Evolutionary conservation across 1,140 invertebrate genomes (phyloP).

Genomic region (Bilobella aurantiaca): DNA sequence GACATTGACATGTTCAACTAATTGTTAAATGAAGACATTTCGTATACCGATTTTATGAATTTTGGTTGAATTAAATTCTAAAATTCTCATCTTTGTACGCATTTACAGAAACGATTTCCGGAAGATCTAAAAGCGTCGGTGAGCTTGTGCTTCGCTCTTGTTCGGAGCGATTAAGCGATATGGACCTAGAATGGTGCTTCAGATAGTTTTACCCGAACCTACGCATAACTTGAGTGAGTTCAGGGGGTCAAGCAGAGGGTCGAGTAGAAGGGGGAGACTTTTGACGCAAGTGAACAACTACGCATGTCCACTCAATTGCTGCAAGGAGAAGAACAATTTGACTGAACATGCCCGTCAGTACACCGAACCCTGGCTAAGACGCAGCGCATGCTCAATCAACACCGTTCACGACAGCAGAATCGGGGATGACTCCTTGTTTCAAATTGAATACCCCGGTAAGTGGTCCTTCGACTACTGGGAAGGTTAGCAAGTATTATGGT

Average conservation of each 20-base stretch:
- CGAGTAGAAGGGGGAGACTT: constrained; percentile 7
- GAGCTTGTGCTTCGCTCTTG: too few relatives aligned
- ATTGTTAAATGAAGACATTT: too few relatives aligned
- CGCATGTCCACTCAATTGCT: neutral
- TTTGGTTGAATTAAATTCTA: too few relatives aligned
- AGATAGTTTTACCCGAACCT: constrained; percentile 35
- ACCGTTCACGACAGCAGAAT: constrained; percentile 30
- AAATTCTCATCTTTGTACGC: too few relatives aligned
- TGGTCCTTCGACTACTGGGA: neutral
- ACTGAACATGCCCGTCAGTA: neutral
- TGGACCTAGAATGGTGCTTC: constrained; percentile 32
- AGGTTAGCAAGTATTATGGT: neutral
- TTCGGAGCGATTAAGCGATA: constrained; percentile 6
- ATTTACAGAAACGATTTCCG: too few relatives aligned
- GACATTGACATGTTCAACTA: too few relatives aligned
- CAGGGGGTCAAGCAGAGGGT: constrained; percentile 13
- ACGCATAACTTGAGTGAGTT: constrained; percentile 28
- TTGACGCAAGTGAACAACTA: constrained; percentile 5
- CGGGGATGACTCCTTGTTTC: constrained; percentile 32
- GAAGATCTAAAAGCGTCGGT: too few relatives aligned
- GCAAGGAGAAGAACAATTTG: constrained; percentile 9
- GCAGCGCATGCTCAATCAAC: constrained; percentile 21
- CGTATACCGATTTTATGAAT: too few relatives aligned
- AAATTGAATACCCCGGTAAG: too few relatives aligned
- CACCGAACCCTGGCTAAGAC: constrained; percentile 20